Evolutionary conservation across 2,113 vertebrate genomes (phyloP), one percentile per base, ranked within the genome.

Genomic region (Cryptomyrus ogoouensis): DNA sequence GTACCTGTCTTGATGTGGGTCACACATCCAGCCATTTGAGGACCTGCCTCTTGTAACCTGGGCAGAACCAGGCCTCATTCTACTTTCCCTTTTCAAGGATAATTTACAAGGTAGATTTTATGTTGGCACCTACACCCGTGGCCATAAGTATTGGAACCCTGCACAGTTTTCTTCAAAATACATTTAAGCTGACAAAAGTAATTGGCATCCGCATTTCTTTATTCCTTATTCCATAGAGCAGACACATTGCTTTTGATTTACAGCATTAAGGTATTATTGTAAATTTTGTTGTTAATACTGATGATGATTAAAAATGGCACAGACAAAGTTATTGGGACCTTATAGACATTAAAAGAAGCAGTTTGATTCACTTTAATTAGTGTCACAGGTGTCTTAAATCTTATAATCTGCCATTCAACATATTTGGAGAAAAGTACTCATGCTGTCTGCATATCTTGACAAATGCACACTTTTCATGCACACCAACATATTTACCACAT

Each of bases 101-200:
- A 70, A 70, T 31, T 70, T 70, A 31, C 2, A 70, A 31, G n/a
- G 24, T 31, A 70, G n/a, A 44, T 15, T 5, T 83, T 15, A 42
- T 83, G 35, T 88, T 84, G 87, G 91, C 90, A 35, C 87, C 89
- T 91, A 74, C 9, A 27, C 10, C 24, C n/a, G 0, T 10, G 24
- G 62, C 3, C 62, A 21, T 56, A 56, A 56, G 19, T 56, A 56
- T 24, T 56, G 19, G 53, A 56, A 56, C 53, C 19, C 53, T 56
- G 5, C 53, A 56, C 53, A 56, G 6, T 56, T 56, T 56, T 56
- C 53, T 56, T 21, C 53, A 7, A 56, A 21, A 56, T 56, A 56
- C 53, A 24, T 56, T 56, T 56, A 56, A 56, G 5, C 3, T 56
- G 53, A 56, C 53, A 21, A 19, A 56, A 56, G 53, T 56, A 24